phyloP scores from a whole-genome alignment of 2,113 vertebrate species.

The Rhynchomys soricoides region DNA sequence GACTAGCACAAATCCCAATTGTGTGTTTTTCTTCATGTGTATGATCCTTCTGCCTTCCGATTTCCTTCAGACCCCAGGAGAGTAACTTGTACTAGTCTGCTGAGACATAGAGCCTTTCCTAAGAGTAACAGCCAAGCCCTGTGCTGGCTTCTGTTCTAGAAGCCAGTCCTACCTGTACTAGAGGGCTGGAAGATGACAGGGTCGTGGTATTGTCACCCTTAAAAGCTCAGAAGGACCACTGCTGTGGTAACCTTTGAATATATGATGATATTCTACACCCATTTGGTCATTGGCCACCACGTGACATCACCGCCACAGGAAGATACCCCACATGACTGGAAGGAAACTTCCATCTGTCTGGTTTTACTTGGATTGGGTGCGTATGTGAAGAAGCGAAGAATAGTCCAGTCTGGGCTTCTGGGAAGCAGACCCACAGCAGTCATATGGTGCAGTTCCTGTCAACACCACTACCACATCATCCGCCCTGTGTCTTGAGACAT shows the following conservation, averaged over 20 bases:
- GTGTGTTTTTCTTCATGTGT: background rate
- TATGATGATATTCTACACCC: accelerated
- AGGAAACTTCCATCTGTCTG: background rate
- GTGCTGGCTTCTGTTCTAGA: background rate
- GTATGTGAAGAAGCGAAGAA: background rate
- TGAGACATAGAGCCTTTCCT: background rate
- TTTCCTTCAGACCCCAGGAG: background rate
- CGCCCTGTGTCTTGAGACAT: background rate
- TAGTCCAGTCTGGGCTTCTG: background rate
- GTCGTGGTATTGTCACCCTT: background rate
- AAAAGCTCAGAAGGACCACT: background rate
- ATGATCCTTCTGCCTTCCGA: background rate
- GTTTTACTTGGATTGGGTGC: background rate
- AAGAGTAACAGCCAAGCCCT: background rate
- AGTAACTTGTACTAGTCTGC: background rate
- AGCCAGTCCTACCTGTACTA: background rate
- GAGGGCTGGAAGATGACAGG: background rate
- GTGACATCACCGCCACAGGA: accelerated
- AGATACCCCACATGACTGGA: background rate
- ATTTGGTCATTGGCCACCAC: accelerated
- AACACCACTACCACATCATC: accelerated
- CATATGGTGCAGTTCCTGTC: accelerated
- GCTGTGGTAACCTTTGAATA: background rate
- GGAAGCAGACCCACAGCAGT: background rate
- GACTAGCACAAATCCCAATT: accelerated